Base-by-base conservation (phyloP, 35 echinoderm and acorn worm genomes). In the Antedon bifida region DNA sequence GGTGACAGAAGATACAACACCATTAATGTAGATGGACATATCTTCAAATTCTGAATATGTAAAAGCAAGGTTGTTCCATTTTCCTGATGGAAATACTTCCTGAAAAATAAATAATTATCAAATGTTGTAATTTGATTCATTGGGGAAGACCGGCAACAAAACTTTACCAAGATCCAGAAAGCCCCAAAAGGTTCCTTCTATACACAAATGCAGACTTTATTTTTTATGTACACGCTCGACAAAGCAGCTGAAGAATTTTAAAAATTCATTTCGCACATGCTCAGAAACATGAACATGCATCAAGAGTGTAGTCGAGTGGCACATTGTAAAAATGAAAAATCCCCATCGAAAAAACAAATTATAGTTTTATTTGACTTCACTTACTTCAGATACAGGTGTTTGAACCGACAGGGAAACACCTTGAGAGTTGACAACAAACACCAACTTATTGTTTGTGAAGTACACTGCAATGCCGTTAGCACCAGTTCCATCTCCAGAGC, bases 11-110 rank as follows among this genome's bases (percentile, higher is more conserved):
- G 17, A 29, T 30, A 76, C 34, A 11, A 82, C 33, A 30, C 89
- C 89, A 51, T 90, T 83, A 0, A 90, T 7, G 39, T 86, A 90
- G 0, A 82, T 44, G 1, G 36, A 35, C 14, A 90, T 29, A 28
- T 30, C 87, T 14, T 84, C 77, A 79, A 29, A 31, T 19, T 34
- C n/a, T 44, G 46, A 79, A 86, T 86, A 92, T 12, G 86, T 92
- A 7, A 88, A 78, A 19, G 77, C 90, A n/a, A 92, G 5, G 35
- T 88, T 92, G 56, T 35, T 39, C 90, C 90, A 92, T 28, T 38
- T 34, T 36, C 78, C 78, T n/a, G n/a, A 7, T 35, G 78, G 78
- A 26, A 80, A 21, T 17, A 23, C 78, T 35, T 80, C 51, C 51
- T 64, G n/a, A n/a, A n/a, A 44, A 44, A 16, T 8, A 16, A 44